Evolutionary conservation across 2,888 invertebrate genomes (phyloP), one percentile per base, ranked within the genome.

Genomic region (Oasisia sp.): DNA sequence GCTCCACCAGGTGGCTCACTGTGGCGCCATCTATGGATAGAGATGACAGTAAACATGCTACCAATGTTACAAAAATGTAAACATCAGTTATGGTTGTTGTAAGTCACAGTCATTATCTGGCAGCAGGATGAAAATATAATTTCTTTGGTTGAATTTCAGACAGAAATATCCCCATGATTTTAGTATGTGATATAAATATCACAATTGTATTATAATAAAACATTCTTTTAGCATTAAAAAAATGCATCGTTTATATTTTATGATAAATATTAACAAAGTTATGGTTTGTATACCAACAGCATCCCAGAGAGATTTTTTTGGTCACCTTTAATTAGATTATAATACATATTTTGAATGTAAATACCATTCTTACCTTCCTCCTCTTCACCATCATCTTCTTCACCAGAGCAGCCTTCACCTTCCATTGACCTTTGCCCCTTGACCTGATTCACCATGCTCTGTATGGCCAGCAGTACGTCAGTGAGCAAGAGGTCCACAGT

Each of bases 391-490:
- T 96, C 96, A 89, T 95, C 94, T 90, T 91, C 50, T 92, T 92
- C 38, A 92, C n/a, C 50, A 92, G 93, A 32, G 92, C 92, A 32
- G 89, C 92, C 32, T 92, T 93, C 90, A 92, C 45, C 91, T 27
- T 89, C 32, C 14, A n/a, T 91, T 91, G 38, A 92, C 94, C 93
- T 89, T 92, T 91, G 93, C 92, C 94, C 93, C 97, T 93, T 97
- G 97, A 74, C 74, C 27, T n/a, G 74, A 74, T 74, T 74, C 93
- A 97, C 97, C 44, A 97, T 96, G 94, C 97, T 97, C 95, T 98
- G 97, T 92, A 97, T 96, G 0, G 97, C 96, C 14, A 97, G 94
- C 27, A 97, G 96, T 89, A 97, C 96, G 90, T 95, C 96, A 92
- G 97, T 97, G 0, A 97, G 95, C 89, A 97, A 95, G 92, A 96